Evolutionary conservation across 1,140 invertebrate species (phyloP).

Genomic region (Musca domestica): DNA sequence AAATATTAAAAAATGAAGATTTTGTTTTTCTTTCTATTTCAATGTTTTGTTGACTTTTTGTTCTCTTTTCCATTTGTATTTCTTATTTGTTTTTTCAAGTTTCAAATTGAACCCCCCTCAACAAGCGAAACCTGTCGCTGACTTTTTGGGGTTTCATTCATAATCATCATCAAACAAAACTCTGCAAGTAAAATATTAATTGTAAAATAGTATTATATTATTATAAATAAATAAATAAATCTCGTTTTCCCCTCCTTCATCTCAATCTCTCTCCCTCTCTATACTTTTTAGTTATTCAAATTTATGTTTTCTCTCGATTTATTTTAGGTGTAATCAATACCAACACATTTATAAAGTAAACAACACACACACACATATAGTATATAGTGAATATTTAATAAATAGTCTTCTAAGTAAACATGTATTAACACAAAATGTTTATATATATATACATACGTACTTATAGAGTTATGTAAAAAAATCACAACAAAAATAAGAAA

Average conservation of each 20-base stretch:
- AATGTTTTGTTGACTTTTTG: conserved; percentile 12
- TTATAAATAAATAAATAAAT: conserved; percentile 5
- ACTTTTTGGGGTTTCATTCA: not conserved
- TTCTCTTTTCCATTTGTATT: not conserved
- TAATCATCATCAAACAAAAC: conserved; percentile 8
- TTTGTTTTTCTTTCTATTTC: not conserved
- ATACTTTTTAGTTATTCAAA: conserved; percentile 8
- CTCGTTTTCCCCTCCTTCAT: not conserved
- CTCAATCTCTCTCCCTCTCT: not conserved
- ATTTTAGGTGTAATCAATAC: not conserved
- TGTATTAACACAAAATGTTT: conserved; percentile 24
- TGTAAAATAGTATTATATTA: conserved; percentile 8
- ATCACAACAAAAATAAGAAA: conserved; percentile 16
- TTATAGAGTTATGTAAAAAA: conserved; percentile 20
- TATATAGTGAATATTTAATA: conserved; percentile 16
- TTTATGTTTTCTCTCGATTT: not conserved
- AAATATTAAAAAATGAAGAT: conserved; percentile 13
- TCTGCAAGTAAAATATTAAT: not conserved
- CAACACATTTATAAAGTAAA: not conserved
- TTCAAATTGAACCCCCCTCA: not conserved
- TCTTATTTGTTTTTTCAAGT: not conserved
- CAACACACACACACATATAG: conserved; percentile 12
- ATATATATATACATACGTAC: conserved; percentile 23
- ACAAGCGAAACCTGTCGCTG: not conserved
- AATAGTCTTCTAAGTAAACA: conserved; percentile 16